A percentile compares a stretch with the other conserved stretches of the same genome.
Evolutionary conservation across 2,113 vertebrate species (phyloP).

Genomic region (Cynoglossus semilaevis): DNA sequence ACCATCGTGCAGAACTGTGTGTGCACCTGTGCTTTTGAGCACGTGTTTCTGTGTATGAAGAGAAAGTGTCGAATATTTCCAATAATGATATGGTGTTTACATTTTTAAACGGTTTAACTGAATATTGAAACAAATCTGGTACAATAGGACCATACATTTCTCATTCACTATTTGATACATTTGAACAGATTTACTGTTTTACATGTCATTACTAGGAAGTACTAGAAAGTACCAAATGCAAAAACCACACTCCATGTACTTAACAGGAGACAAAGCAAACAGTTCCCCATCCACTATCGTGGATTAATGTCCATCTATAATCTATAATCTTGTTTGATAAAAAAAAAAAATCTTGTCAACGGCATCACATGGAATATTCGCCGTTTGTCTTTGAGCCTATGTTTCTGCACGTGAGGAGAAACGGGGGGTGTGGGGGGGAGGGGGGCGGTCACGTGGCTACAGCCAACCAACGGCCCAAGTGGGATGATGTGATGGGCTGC

Average conservation of each 20-base stretch:
- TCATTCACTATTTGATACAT: conserved; percentile 2
- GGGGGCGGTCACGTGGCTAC: conserved; percentile 38
- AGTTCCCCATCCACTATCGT: conserved; percentile 16
- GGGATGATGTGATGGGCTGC: conserved; percentile 17
- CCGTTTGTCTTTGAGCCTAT: conserved; percentile 28
- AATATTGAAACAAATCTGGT: too few species aligned
- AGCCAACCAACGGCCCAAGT: conserved; percentile 28
- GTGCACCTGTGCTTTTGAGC: background rate
- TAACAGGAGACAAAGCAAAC: background rate
- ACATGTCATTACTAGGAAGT: background rate
- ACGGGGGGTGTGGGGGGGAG: conserved; percentile 2
- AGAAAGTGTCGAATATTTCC: too few species aligned
- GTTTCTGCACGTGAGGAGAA: conserved; percentile 51
- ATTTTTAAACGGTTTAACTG: too few species aligned
- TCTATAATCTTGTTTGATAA: background rate
- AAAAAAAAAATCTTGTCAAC: too few species aligned
- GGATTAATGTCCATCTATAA: conserved; percentile 10
- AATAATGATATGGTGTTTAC: too few species aligned
- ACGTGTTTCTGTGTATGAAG: background rate
- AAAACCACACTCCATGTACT: background rate
- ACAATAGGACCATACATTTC: too few species aligned
- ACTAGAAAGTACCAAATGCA: background rate
- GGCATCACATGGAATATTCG: conserved; percentile 18
- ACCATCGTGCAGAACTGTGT: background rate
- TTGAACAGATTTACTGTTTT: background rate